Percentiles rank a stretch among this genome's conserved stretches.
These are phyloP conservation scores for Calycopis cecrops DNA, from an alignment of 1,140 invertebrate genomes.

Conservation along the genomic window DNA sequence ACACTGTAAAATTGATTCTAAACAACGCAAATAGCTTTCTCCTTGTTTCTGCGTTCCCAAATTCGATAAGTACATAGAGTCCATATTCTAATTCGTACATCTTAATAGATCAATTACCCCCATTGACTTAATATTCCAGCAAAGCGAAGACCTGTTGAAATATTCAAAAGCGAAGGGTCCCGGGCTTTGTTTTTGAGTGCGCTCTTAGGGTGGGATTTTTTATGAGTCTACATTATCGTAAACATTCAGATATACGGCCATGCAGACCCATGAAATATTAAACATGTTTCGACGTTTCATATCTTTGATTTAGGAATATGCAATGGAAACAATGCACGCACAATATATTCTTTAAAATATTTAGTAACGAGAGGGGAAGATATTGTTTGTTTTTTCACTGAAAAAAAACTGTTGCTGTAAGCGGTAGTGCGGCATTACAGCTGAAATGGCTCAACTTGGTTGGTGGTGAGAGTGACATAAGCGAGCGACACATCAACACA, in stretches of 20 bases:
- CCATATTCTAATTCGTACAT: conserved; percentile 12
- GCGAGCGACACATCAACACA: too few species aligned
- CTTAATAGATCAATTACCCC: conserved; percentile 67
- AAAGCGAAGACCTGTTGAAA: conserved; percentile 67
- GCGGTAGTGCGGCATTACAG: too few species aligned
- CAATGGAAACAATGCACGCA: background rate
- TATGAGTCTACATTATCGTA: conserved; percentile 62
- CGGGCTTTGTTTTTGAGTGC: conserved; percentile 61
- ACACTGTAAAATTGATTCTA: too few species aligned
- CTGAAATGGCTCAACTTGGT: too few species aligned
- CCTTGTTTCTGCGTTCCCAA: too few species aligned
- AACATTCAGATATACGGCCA: conserved; percentile 46
- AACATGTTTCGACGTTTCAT: conserved; percentile 28
- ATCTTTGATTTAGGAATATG: conserved; percentile 10
- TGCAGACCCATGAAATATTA: conserved; percentile 31
- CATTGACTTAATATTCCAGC: conserved; percentile 69
- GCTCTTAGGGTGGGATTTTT: conserved; percentile 46
- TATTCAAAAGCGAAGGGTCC: conserved; percentile 54
- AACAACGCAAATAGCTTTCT: too few species aligned
- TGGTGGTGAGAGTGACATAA: too few species aligned
- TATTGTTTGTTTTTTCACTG: too few species aligned
- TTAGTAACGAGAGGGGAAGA: too few species aligned
- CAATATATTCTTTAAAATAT: too few species aligned
- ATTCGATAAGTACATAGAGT: background rate
- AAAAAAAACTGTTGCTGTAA: background rate